Conservation (phyloP, 2,113 vertebrate species). For the Ammospiza caudacuta region DNA sequence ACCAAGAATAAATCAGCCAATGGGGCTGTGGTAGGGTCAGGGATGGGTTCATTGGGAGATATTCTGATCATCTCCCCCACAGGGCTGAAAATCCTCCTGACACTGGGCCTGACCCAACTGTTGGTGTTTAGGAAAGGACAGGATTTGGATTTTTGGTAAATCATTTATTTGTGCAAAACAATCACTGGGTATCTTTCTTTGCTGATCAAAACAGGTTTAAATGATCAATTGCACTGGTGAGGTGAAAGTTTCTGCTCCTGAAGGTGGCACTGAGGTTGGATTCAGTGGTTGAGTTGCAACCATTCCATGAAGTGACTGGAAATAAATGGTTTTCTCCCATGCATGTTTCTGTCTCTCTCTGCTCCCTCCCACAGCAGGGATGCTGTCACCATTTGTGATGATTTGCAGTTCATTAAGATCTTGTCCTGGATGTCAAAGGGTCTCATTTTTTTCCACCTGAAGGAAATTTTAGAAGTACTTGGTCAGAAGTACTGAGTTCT, state of each 20-base stretch:
- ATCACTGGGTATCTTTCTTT: background rate
- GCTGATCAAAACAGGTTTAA: background rate
- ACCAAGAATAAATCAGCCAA: background rate
- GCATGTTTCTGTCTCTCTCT: background rate
- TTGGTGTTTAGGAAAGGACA: background rate
- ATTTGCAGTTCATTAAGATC: slow-evolving; percentile 73
- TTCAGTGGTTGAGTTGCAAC: slow-evolving; percentile 1
- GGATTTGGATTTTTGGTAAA: background rate
- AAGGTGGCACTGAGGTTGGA: background rate
- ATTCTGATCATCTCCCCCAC: background rate
- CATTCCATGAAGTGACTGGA: background rate
- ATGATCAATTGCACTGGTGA: background rate
- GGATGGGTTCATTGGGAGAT: background rate
- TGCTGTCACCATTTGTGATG: slow-evolving; percentile 63
- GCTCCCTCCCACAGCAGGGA: background rate
- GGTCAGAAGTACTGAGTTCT: slow-evolving; percentile 12
- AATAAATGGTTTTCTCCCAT: background rate
- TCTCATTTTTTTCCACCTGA: slow-evolving; percentile 8
- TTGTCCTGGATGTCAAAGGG: slow-evolving; percentile 53
- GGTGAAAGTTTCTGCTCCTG: background rate
- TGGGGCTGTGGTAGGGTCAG: background rate
- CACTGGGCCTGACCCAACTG: background rate
- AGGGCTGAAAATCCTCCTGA: background rate
- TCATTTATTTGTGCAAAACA: background rate
- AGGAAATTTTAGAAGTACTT: slow-evolving; percentile 24